Evolutionary conservation across 2,113 vertebrate species (phyloP), one percentile per base, ranked within the genome.

Genomic region (Bostrychus sinensis): DNA sequence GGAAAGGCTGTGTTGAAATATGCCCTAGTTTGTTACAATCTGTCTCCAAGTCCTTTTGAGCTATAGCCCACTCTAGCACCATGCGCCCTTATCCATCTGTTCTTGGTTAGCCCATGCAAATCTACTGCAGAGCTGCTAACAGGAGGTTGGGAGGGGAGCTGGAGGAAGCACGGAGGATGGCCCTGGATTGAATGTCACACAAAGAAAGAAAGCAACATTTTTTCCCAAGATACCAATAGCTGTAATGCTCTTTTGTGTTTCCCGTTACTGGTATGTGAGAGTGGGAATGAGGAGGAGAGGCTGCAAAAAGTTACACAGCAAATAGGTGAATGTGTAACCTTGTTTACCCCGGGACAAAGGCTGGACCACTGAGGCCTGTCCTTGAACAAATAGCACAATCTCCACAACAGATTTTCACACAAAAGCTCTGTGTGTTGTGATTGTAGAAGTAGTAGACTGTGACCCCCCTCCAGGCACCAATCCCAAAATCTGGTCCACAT

Each of bases 121-220:
- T 45, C 46, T 45, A n/a, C 32, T 23, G 20, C 63, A 62, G 64
- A 38, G 66, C 57, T 20, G 51, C 34, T 70, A 65, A 83, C 48
- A 28, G 39, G 53, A 10, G 38, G 5, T 19, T 14, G 7, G 32
- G 59, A 43, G 56, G 56, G 39, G 23, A n/a, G n/a, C n/a, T n/a
- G n/a, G n/a, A n/a, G n/a, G n/a, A n/a, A n/a, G n/a, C n/a, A n/a
- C n/a, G 66, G 42, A 62, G 61, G 39, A 72, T 45, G 32, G 61
- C 50, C 23, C 54, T 73, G 59, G 45, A 72, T 76, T 79, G 37
- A 82, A 72, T 72, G 66, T 72, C 81, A 68, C 48, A 78, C 60
- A 71, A 68, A 48, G n/a, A 26, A 38, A 74, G 59, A 78, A 5
- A 39, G 32, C 56, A 54, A 23, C 70, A 38, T 70, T 28, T 51